Conservation (phyloP, 2,888 invertebrate genomes). For the Macrostomum cliftonense region DNA sequence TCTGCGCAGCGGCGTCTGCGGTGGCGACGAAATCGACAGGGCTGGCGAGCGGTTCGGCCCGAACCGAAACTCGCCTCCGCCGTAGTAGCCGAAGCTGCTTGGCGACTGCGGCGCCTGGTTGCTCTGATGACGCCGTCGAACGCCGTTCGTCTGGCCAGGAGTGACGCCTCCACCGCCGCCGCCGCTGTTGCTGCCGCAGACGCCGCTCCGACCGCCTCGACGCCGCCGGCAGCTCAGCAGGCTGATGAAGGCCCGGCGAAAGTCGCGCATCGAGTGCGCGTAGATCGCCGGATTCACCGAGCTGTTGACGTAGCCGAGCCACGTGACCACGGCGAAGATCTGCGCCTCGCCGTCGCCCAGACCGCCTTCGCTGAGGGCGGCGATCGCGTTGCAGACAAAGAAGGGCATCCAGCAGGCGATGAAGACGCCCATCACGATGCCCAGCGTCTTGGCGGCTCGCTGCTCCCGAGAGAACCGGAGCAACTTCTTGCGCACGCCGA, state of each 20-base stretch:
- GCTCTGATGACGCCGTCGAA: not conserved
- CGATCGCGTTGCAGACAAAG: constrained; percentile 76
- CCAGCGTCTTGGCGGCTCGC: constrained; percentile 86
- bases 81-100: too few species aligned
- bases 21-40: too few species aligned
- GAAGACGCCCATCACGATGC: constrained; percentile 88
- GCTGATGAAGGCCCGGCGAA: constrained; percentile 60
- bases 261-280: constrained; percentile 92
- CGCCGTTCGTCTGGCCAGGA: not conserved
- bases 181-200: not conserved
- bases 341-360: constrained; percentile 21
- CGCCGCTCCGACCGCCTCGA: not conserved
- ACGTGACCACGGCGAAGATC: constrained; percentile 31
- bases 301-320: constrained; percentile 37
- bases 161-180: too few species aligned
- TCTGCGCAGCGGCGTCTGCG: too few species aligned
- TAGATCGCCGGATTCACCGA: constrained; percentile 65
- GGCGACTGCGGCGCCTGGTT: not conserved
- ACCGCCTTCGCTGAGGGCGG: constrained; percentile 60
- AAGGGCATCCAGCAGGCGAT: constrained; percentile 93
- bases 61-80: too few species aligned
- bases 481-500: constrained; percentile 3
- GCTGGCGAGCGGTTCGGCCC: too few species aligned
- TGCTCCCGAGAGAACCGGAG: constrained; percentile 85
- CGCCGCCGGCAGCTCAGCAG: not conserved